Base-by-base conservation (phyloP, 1,140 invertebrate genomes). In the Heliconius himera region DNA sequence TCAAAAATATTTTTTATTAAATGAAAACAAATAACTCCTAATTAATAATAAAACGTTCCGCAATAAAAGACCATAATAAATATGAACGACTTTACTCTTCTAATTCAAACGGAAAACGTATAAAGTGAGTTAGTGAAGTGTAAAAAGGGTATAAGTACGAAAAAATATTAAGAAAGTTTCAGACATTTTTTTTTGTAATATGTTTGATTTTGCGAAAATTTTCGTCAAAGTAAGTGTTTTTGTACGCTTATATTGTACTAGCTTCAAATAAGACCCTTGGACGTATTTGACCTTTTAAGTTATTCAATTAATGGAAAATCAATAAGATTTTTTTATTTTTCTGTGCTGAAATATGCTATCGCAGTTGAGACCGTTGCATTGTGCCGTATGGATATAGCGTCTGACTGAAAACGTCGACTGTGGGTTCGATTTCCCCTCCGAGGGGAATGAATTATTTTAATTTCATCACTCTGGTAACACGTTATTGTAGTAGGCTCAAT, bases 61-160 rank as follows among this genome's bases (percentile, higher is more conserved):
- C 11, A 66, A 66, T 66, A 66, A 66, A 66, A 66, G 26, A 16
- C 60, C 13, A 26, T 29, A 26, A 66, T 66, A 29, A 66, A 66
- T 29, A 66, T 66, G 60, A 66, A 66, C 60, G 60, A 29, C 60
- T 16, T 66, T 46, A 46, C 41, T n/a, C 60, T 22, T 66, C 26
- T 66, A 66, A 66, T 66, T 66, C 60, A 66, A 66, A 66, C 60
- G 60, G 60, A 66, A 66, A 66, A 22, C 26, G 26, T 66, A 66
- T 66, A 66, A 66, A 66, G 60, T 66, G 60, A 66, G 60, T 66
- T 66, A 66, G 22, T 66, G 60, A 66, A 66, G 60, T 66, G 60
- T 66, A 66, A 66, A 66, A 66, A 66, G 60, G 60, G 60, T 66
- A 66, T 66, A 66, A 66, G 26, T 66, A 66, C 22, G 60, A 29